phyloP scores from a whole-genome alignment of 2,888 invertebrate genomes.

The Nephrocerus scutellatus region DNA sequence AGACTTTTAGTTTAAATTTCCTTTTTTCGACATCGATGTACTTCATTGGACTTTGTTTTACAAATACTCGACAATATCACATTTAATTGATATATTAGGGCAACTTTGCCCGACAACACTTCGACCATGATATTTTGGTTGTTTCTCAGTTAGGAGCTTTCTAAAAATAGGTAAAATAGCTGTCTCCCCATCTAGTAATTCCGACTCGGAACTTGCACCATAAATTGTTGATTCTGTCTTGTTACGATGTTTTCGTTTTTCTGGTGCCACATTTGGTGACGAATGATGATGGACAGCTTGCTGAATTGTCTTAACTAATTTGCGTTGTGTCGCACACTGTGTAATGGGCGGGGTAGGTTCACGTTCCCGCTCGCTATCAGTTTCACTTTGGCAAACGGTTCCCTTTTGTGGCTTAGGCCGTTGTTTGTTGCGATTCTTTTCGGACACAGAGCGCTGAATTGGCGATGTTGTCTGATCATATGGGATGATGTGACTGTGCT shows the following conservation, averaged over 20 bases:
- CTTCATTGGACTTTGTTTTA: constrained; percentile 46
- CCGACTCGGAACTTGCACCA: constrained; percentile 76
- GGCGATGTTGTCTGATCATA: constrained; percentile 48
- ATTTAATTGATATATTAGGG: constrained; percentile 90
- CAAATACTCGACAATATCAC: constrained; percentile 91
- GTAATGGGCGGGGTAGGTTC: constrained; percentile 40
- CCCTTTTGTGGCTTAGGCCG: constrained; percentile 50
- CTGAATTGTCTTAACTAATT: constrained; percentile 40
- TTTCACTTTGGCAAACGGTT: constrained; percentile 51
- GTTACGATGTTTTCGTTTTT: constrained; percentile 43
- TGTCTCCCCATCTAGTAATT: constrained; percentile 65
- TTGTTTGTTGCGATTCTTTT: constrained; percentile 55
- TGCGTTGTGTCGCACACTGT: constrained; percentile 38
- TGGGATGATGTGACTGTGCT: constrained; percentile 44
- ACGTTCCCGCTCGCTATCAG: constrained; percentile 49
- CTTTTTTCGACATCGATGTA: constrained; percentile 1
- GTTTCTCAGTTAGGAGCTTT: constrained; percentile 78
- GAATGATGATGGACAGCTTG: constrained; percentile 55
- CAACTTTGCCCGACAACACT: constrained; percentile 68
- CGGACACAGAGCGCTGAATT: constrained; percentile 59
- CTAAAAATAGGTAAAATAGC: constrained; percentile 88
- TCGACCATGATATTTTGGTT: constrained; percentile 55
- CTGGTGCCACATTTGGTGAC: constrained; percentile 56
- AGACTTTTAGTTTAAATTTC: neutral
- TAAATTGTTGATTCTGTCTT: constrained; percentile 53